Conservation (phyloP, 2,113 vertebrate species). For the Percina caprodes region DNA sequence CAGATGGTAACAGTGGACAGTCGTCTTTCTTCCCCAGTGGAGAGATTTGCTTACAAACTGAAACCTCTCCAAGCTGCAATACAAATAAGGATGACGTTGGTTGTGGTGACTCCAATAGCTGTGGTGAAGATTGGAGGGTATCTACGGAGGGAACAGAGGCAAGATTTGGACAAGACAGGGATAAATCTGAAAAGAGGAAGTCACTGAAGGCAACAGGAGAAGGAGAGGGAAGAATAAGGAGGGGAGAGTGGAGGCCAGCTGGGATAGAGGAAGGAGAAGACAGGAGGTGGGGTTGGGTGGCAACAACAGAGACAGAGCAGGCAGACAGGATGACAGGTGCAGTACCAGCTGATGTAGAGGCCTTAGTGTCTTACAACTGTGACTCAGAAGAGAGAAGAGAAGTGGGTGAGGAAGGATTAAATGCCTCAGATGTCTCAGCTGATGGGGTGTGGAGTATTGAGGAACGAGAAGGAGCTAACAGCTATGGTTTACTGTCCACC, state of each 20-base stretch:
- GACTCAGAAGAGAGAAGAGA: slow-evolving; percentile 36
- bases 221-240: slow-evolving; percentile 12
- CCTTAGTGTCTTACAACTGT: slow-evolving; percentile 35
- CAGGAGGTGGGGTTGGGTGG: slow-evolving; percentile 51
- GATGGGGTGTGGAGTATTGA: slow-evolving; percentile 64
- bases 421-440: slow-evolving; percentile 22
- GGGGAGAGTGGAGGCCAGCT: slow-evolving; percentile 6
- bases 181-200: slow-evolving; percentile 2
- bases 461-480: slow-evolving; percentile 43
- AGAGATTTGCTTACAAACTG: slow-evolving; percentile 20
- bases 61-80: slow-evolving; percentile 16
- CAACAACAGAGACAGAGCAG: slow-evolving; percentile 31
- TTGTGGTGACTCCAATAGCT: not conserved
- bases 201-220: slow-evolving; percentile 1
- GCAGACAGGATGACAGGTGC: slow-evolving; percentile 57
- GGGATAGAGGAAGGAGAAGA: slow-evolving; percentile 1
- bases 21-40: not conserved
- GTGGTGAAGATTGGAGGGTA: not conserved
- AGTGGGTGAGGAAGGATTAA: slow-evolving; percentile 15
- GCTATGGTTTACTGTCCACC: slow-evolving; percentile 36
- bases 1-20: slow-evolving; percentile 4
- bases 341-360: slow-evolving; percentile 35
- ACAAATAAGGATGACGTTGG: slow-evolving; percentile 1
- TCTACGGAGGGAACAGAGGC: not conserved
- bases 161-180: slow-evolving; percentile 1